Conservation (phyloP, 2,888 invertebrate genomes). For the Mesorhabditis sp. region DNA sequence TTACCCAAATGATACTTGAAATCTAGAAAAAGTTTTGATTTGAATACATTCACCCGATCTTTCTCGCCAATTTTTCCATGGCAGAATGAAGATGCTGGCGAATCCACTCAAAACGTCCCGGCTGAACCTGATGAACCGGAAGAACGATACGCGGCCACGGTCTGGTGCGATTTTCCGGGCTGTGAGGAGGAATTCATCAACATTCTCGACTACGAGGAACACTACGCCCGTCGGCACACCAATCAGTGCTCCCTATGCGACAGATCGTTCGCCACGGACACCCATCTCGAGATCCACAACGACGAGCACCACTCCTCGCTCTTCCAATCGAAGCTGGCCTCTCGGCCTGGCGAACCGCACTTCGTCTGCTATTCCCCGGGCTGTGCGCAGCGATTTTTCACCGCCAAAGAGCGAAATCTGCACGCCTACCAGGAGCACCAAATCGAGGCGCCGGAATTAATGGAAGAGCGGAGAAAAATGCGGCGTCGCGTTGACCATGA, state of each 20-base stretch:
- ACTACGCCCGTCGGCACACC: conserved; percentile 28
- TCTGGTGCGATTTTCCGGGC: conserved; percentile 12
- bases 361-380: conserved; percentile 22
- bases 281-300: conserved; percentile 34
- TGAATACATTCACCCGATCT: too few relatives aligned
- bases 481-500: conserved; percentile 8
- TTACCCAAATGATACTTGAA: conserved; percentile 45
- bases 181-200: conserved; percentile 16
- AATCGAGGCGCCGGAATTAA: conserved; percentile 7
- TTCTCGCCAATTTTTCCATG: not conserved
- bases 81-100: too few relatives aligned
- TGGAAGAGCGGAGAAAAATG: conserved; percentile 13
- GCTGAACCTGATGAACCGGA: conserved; percentile 10
- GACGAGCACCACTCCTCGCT: conserved; percentile 44
- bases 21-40: conserved; percentile 6
- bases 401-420: conserved; percentile 20
- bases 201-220: conserved; percentile 27
- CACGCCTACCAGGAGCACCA: conserved; percentile 21
- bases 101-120: too few relatives aligned
- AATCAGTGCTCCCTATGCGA: conserved; percentile 32
- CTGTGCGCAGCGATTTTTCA: conserved; percentile 18
- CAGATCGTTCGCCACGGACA: conserved; percentile 22
- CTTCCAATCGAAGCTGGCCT: conserved; percentile 20
- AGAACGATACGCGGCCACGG: conserved; percentile 14
- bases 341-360: conserved; percentile 14